These are phyloP conservation scores for Hemiscyllium ocellatum DNA, from an alignment of 2,113 vertebrate species.

Conservation along the genomic window DNA sequence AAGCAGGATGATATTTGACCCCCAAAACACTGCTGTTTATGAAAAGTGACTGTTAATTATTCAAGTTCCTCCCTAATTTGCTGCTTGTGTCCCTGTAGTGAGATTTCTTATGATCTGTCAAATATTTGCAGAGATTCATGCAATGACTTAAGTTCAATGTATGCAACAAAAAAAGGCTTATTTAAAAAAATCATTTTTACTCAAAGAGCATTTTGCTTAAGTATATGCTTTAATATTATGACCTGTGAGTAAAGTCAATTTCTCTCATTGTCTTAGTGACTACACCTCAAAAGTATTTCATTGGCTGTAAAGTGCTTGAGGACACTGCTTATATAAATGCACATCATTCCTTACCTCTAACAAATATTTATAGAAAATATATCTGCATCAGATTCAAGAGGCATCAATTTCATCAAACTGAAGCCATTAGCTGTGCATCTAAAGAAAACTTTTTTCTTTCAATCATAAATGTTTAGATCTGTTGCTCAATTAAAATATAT, in stretches of 20 bases:
- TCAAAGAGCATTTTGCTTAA: background rate
- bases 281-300: background rate
- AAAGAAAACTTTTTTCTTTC: background rate
- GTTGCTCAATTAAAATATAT: background rate
- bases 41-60: slow-evolving; percentile 3
- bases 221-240: background rate
- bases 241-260: background rate
- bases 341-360: background rate
- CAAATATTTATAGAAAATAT: background rate
- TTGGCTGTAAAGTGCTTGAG: background rate
- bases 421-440: background rate
- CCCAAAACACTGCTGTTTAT: background rate
- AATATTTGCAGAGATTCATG: background rate
- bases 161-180: background rate
- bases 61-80: background rate
- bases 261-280: background rate
- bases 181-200: background rate
- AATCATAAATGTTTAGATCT: background rate
- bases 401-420: background rate
- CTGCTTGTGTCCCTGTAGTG: background rate
- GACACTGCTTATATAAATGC: background rate
- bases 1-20: background rate
- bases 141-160: background rate
- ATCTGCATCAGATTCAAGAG: background rate
- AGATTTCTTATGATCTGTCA: background rate